Evolutionary conservation across 2,888 invertebrate genomes (phyloP).

Genomic region (Drosophila mercatorum): DNA sequence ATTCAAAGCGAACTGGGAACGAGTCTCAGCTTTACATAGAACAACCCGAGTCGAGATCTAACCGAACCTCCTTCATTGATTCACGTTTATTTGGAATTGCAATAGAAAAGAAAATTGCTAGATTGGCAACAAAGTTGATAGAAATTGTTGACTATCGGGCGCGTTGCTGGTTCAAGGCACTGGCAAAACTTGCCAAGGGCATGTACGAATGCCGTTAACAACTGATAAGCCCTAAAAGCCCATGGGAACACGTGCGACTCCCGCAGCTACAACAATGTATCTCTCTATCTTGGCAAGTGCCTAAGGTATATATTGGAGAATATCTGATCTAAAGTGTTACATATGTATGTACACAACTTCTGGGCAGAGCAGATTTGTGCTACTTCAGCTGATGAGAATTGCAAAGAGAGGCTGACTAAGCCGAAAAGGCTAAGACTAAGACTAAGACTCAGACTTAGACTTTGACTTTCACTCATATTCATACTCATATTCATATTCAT

Average conservation of each 20-base stretch:
- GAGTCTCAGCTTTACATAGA: background rate
- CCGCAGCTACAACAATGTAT: background rate
- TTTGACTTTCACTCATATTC: too few relatives aligned
- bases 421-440: background rate
- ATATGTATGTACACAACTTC: background rate
- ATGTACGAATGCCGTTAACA: background rate
- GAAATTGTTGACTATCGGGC: slow-evolving; percentile 15
- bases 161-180: slow-evolving; percentile 24
- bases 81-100: background rate
- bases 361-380: too few relatives aligned
- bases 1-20: background rate
- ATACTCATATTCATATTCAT: too few relatives aligned
- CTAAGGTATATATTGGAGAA: background rate
- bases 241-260: background rate
- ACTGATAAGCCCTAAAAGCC: slow-evolving; percentile 13
- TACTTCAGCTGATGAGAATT: background rate
- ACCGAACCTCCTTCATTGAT: background rate
- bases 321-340: background rate
- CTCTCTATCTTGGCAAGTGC: background rate
- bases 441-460: too few relatives aligned
- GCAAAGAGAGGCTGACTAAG: background rate
- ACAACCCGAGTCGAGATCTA: background rate
- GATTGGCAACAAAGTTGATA: slow-evolving; percentile 5
- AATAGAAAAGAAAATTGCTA: background rate
- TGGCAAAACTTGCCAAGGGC: background rate